Conservation (phyloP, 2,797 vertebrate species). For the Betta splendens region DNA sequence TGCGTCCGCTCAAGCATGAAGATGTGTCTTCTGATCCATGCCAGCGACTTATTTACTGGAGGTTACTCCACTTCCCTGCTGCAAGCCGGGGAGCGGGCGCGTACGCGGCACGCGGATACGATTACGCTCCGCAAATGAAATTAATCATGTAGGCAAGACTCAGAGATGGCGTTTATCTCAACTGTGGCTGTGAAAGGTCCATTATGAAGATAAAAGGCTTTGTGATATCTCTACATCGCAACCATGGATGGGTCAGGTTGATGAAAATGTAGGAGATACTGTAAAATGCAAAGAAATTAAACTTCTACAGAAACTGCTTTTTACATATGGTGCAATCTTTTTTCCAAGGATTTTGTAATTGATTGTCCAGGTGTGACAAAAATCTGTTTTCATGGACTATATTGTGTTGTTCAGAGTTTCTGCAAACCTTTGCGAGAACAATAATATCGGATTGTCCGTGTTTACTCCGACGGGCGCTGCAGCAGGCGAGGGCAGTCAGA, state of each 20-base stretch:
- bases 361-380: too few species aligned
- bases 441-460: conserved; percentile 68
- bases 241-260: not conserved
- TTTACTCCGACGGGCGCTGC: conserved; percentile 75
- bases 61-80: conserved; percentile 64
- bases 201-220: conserved; percentile 13
- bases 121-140: conserved; percentile 56
- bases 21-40: conserved; percentile 77
- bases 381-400: conserved; percentile 48
- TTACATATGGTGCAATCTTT: not conserved
- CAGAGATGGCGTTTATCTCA: conserved; percentile 37
- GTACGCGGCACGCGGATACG: conserved; percentile 56
- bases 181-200: conserved; percentile 12
- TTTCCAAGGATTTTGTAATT: conserved; percentile 2
- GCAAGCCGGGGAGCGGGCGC: conserved; percentile 47
- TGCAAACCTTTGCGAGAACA: conserved; percentile 60
- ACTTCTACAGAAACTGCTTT: not conserved
- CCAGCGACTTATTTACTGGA: conserved; percentile 70
- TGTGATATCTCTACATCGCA: not conserved
- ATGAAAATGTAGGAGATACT: not conserved
- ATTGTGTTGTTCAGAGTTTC: conserved; percentile 40
- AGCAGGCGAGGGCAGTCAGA: conserved; percentile 77
- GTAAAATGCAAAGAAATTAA: not conserved
- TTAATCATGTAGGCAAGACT: conserved; percentile 52
- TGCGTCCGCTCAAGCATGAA: conserved; percentile 74